Evolutionary conservation across 2,888 invertebrate genomes (phyloP), one percentile per base, ranked within the genome.

Genomic region (Dolichomitus sp.): DNA sequence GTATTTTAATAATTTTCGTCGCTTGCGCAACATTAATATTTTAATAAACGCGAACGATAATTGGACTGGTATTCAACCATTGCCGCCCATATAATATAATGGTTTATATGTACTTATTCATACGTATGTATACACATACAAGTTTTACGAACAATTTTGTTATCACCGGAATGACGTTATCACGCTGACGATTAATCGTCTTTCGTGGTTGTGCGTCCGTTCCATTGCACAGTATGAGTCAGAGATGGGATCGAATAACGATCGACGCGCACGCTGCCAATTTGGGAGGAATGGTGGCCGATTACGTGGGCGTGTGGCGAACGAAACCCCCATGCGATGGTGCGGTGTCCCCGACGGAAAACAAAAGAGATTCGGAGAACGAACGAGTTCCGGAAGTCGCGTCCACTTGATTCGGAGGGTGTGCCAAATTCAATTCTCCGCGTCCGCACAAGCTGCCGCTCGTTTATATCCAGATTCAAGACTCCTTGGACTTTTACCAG

Each of bases 381-480:
- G 66, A 81, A 79, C 81, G 81, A 84, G 74, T 70, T 76, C 69
- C 81, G 81, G 84, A 84, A 82, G 74, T 42, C 66, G 48, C 59
- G 37, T 27, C 33, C 59, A 45, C 42, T 75, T 70, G 19, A 14
- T 79, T 63, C 66, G 50, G 69, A 54, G 74, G 76, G 80, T 80
- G 73, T 57, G 59, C 76, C 75, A 81, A 76, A 84, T 81, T 80
- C 75, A 61, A 84, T 84, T 81, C 30, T 57, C 61, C 42, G 19
- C 19, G 33, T 52, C n/a, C 40, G 48, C 45, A 63, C 52, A 70
- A 70, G 19, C 77, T 65, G 23, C 57, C 33, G 45, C 30, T 61
- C 73, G 59, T 37, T 37, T 52, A n/a, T 14, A 40, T 65, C 52
- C 40, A 27, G 23, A 14, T 40, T n/a, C 11, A 23, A 40, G 40